Base-by-base conservation (phyloP, 2,888 invertebrate species). In the Eremobia ochroleuca region DNA sequence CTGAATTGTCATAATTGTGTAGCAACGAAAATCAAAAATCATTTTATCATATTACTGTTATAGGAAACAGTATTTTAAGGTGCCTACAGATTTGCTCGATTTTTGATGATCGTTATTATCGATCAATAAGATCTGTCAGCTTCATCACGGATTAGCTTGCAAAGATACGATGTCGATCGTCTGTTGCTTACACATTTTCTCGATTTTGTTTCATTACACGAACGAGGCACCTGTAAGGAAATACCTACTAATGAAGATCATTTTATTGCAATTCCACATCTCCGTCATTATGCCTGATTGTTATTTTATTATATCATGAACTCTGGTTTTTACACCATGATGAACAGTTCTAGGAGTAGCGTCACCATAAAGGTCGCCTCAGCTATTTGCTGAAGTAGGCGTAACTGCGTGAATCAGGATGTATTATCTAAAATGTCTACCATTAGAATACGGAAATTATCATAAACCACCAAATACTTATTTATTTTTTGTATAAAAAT, bases 401-500 rank as follows among this genome's bases (percentile, higher is more conserved):
- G 46, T 62, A 64, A 71, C 40, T 65, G 37, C 58, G 31, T n/a
- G 4, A 58, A 68, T 37, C 79, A 79, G 79, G 79, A 81, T 72
- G 84, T 79, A 64, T 79, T 72, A 59, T 70, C 15, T 61, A 59
- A 72, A 81, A 46, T 81, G 58, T 49, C 55, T 62, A 40, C 37
- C 21, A 72, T 83, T 78, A 52, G 3, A 79, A 73, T 58, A 55
- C 85, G 85, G 81, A 82, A 79, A 81, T 81, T 28, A 49, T 52
- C 37, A 59, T 21, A 40, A 69, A 52, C 69, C 28, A 46, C 61
- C 13, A 68, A 83, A 68, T 28, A 55, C 34, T 68, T 34, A 61
- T 67, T 68, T 66, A 28, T 58, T 79, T 72, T 72, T 73, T 69
- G 69, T 67, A 2, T 28, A 8, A 49, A 71, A 59, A 55, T 13